Evolutionary conservation across 1,140 invertebrate species (phyloP).

Genomic region (Samia ricini): DNA sequence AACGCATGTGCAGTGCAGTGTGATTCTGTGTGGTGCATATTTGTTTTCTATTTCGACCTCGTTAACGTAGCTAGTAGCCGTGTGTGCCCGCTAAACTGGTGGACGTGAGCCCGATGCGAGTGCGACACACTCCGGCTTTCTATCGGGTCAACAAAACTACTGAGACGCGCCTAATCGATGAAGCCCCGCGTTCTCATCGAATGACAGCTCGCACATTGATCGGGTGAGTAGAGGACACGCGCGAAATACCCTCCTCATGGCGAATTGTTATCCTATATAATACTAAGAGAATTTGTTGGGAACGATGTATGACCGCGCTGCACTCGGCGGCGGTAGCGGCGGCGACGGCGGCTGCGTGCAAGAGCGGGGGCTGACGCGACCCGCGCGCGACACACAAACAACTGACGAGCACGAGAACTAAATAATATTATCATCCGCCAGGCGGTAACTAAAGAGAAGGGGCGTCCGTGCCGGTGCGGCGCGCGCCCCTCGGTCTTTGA

Average conservation of each 20-base stretch:
- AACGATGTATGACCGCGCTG: background rate
- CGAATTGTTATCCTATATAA: background rate
- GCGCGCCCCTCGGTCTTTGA: slow-evolving; percentile 52
- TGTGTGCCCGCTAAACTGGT: slow-evolving; percentile 33
- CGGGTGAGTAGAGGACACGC: slow-evolving; percentile 56
- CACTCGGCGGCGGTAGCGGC: slow-evolving; percentile 15
- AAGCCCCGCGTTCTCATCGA: slow-evolving; percentile 45
- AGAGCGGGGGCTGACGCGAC: background rate
- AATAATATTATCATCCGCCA: too few species aligned
- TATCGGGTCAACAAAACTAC: slow-evolving; percentile 34
- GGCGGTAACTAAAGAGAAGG: slow-evolving; percentile 17
- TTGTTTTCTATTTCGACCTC: slow-evolving; percentile 52
- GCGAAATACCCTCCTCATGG: slow-evolving; percentile 4
- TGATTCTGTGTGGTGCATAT: slow-evolving; percentile 15
- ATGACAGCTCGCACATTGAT: slow-evolving; percentile 70
- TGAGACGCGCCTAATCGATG: slow-evolving; percentile 59
- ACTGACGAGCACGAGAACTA: slow-evolving; percentile 26
- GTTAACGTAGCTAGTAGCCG: slow-evolving; percentile 36
- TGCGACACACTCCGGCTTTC: slow-evolving; percentile 46
- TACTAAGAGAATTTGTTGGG: background rate
- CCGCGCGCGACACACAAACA: slow-evolving; percentile 37
- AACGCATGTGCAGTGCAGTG: slow-evolving; percentile 39
- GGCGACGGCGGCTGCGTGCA: slow-evolving; percentile 21
- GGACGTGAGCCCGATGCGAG: slow-evolving; percentile 24
- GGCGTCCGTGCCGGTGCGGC: slow-evolving; percentile 25